Conservation (phyloP, 1,140 invertebrate species). For the Rhyacophila brunnea region DNA sequence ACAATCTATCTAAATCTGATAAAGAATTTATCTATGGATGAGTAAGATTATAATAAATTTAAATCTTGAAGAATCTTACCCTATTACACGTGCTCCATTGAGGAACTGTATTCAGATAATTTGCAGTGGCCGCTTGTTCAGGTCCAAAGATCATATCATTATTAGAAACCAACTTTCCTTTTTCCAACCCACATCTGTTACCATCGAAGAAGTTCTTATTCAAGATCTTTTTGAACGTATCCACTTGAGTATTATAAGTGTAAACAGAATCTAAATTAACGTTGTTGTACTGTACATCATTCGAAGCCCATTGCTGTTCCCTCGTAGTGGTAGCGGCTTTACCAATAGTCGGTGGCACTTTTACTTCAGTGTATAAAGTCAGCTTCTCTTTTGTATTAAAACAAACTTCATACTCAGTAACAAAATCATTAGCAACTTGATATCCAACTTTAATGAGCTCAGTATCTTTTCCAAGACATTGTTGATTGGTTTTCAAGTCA, state of each 20-base stretch:
- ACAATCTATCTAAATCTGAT: too few species aligned
- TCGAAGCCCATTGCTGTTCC: conserved; percentile 14
- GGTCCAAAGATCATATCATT: conserved; percentile 40
- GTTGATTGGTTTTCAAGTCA: conserved; percentile 19
- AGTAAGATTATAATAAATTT: not conserved
- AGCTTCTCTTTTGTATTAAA: conserved; percentile 37
- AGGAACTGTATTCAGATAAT: conserved; percentile 43
- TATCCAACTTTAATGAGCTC: conserved; percentile 39
- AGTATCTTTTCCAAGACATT: conserved; percentile 28
- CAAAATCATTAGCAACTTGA: conserved; percentile 30
- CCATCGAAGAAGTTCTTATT: conserved; percentile 30
- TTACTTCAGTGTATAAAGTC: conserved; percentile 39
- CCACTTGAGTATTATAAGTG: conserved; percentile 38
- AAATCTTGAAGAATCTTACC: conserved; percentile 17
- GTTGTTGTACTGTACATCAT: conserved; percentile 5
- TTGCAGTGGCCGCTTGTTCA: conserved; percentile 38
- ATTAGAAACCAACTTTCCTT: conserved; percentile 41
- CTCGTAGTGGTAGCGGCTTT: conserved; percentile 16
- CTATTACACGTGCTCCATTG: conserved; percentile 44
- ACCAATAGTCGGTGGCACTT: conserved; percentile 29
- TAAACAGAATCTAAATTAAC: conserved; percentile 40
- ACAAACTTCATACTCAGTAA: conserved; percentile 42
- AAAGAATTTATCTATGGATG: not conserved
- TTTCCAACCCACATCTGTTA: conserved; percentile 41
- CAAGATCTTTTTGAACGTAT: conserved; percentile 30